phyloP scores from a whole-genome alignment of 2,113 vertebrate species.

The Hemicordylus capensis region DNA sequence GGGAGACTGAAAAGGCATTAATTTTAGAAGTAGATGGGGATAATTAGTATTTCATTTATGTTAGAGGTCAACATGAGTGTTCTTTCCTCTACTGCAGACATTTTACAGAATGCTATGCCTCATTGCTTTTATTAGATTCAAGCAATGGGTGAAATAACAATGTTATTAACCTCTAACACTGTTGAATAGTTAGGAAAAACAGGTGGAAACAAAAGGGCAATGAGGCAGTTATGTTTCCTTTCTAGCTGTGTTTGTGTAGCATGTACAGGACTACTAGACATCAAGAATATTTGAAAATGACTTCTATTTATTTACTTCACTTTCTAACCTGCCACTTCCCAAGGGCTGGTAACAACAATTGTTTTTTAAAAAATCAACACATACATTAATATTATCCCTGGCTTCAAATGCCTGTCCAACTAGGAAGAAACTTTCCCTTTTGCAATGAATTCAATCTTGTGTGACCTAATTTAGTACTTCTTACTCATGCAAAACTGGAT shows the following conservation, averaged over 20 bases:
- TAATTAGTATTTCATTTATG: slow-evolving; percentile 75
- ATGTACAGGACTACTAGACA: slow-evolving; percentile 11
- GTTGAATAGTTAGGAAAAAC: slow-evolving; percentile 74
- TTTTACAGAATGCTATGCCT: slow-evolving; percentile 74
- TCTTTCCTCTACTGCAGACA: slow-evolving; percentile 73
- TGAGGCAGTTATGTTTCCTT: slow-evolving; percentile 30
- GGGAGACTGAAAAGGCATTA: slow-evolving; percentile 69
- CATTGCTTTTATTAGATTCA: slow-evolving; percentile 77
- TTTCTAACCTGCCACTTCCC: not conserved
- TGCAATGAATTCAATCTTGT: slow-evolving; percentile 12
- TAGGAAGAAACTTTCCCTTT: slow-evolving; percentile 10
- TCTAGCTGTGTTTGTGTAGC: not conserved
- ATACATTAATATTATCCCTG: not conserved
- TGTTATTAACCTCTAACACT: slow-evolving; percentile 77
- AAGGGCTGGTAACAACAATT: slow-evolving; percentile 25
- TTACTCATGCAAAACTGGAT: slow-evolving; percentile 2
- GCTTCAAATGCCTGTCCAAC: not conserved
- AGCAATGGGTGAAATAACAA: slow-evolving; percentile 76
- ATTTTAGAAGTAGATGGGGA: slow-evolving; percentile 65
- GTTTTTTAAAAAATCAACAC: slow-evolving; percentile 1
- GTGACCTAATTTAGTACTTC: slow-evolving; percentile 7
- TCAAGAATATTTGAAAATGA: slow-evolving; percentile 23
- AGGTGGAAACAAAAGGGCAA: slow-evolving; percentile 39
- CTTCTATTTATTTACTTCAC: not conserved
- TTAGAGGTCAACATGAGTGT: slow-evolving; percentile 75